Base-by-base conservation (phyloP, 2,113 vertebrate genomes). In the Cinclus cinclus region DNA sequence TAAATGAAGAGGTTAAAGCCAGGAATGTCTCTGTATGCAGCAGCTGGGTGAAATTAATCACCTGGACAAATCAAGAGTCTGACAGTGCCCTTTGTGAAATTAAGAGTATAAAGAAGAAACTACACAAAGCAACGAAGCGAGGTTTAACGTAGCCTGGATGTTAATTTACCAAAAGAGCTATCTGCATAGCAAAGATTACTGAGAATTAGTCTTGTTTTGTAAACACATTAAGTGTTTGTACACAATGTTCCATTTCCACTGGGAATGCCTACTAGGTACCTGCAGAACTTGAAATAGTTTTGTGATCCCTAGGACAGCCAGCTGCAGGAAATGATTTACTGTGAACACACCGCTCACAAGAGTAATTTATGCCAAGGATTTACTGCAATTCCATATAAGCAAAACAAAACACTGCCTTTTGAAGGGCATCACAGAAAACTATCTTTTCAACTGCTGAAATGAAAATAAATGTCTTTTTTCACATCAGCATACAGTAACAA, bases 401-500 rank as follows among this genome's bases (percentile, higher is more conserved):
- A 82, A 85, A 95, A 58, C 37, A 90, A 93, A 92, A 31, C 28
- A 44, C 24, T 74, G 79, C 41, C 42, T 86, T 92, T 63, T 86
- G 63, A 93, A 92, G 55, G 78, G 75, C 75, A 86, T 59, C 85
- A 70, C 2, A 74, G 58, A 59, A 76, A 65, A 58, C 75, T 39
- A 41, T 67, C 81, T 83, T 90, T 96, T 74, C 68, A 93, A n/a
- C 24, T 39, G 50, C 79, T 89, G 83, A 80, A 95, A 88, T 77
- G 88, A 88, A 95, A 96, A 87, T 64, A 87, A 83, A 95, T 80
- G 71, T 23, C 28, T 85, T 68, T 93, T 89, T 71, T 77, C 78
- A 90, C 81, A 93, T 73, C 84, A 87, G 74, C 70, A 78, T 47
- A 73, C 37, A 88, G 71, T 47, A 95, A 89, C 82, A 92, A 85